Conservation (phyloP, 2,888 invertebrate species). For the Drosophila bunnanda region DNA sequence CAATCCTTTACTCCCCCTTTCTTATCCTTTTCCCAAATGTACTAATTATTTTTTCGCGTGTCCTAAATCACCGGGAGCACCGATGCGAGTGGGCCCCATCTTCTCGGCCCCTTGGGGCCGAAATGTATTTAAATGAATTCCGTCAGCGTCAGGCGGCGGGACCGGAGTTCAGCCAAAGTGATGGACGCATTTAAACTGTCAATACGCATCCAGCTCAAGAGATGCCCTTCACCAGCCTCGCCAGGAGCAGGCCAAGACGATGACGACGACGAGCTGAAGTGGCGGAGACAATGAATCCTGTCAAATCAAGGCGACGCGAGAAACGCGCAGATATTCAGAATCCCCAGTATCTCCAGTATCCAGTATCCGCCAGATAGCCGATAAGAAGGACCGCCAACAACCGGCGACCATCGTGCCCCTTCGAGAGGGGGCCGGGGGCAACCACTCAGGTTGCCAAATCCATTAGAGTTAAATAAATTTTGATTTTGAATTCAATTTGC, state of each 20-base stretch:
- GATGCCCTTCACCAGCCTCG: constrained; percentile 5
- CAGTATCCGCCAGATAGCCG: constrained; percentile 12
- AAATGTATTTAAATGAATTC: constrained; percentile 82
- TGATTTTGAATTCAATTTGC: constrained; percentile 73
- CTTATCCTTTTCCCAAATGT: too few species aligned
- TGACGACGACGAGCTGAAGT: constrained; percentile 59
- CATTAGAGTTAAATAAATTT: constrained; percentile 77
- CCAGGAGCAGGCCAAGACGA: constrained; percentile 44
- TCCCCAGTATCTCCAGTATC: not conserved
- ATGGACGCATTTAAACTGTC: constrained; percentile 84
- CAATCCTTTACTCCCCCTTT: rapidly evolving
- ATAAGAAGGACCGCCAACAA: constrained; percentile 23
- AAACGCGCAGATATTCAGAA: constrained; percentile 41
- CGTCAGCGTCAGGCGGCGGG: constrained; percentile 54
- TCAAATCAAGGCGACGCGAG: constrained; percentile 73
- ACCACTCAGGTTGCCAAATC: constrained; percentile 71
- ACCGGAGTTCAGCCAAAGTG: constrained; percentile 66
- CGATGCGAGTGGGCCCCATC: constrained; percentile 16
- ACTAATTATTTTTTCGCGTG: constrained; percentile 11
- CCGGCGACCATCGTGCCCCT: constrained; percentile 16
- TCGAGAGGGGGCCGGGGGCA: constrained; percentile 20
- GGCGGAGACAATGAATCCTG: constrained; percentile 79
- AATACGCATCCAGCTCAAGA: constrained; percentile 77
- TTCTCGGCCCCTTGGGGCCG: constrained; percentile 59
- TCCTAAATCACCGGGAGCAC: constrained; percentile 17